Conservation (phyloP, 30 jellyfish, hydroid and myxozoan genomes). For the Aurelia sp. region DNA sequence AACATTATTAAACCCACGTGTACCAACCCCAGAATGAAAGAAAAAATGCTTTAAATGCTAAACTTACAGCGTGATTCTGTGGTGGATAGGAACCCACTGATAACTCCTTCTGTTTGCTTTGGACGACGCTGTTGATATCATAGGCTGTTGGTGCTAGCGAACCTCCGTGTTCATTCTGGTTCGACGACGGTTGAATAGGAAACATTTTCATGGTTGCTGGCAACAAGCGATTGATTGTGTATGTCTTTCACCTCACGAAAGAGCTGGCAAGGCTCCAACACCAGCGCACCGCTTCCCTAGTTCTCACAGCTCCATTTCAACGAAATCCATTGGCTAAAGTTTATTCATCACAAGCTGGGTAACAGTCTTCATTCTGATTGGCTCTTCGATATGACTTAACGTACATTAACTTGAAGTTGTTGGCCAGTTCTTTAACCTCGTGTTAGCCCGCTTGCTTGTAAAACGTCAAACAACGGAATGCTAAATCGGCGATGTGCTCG, state of each 20-base stretch:
- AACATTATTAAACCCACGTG: too few species aligned
- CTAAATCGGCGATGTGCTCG: slow-evolving; percentile 11
- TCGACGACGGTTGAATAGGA: slow-evolving; percentile 35
- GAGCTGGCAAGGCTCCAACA: slow-evolving; percentile 78
- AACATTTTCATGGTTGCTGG: slow-evolving; percentile 73
- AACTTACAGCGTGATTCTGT: slow-evolving; percentile 49
- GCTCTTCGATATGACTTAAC: slow-evolving; percentile 9
- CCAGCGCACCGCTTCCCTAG: slow-evolving; percentile 42
- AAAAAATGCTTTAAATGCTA: background rate
- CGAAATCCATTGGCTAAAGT: slow-evolving; percentile 58
- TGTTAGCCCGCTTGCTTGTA: too few species aligned
- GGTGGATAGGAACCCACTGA: slow-evolving; percentile 53
- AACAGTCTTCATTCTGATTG: slow-evolving; percentile 63
- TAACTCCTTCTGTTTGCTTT: slow-evolving; percentile 66
- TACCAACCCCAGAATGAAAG: too few species aligned
- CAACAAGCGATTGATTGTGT: slow-evolving; percentile 14
- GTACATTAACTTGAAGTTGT: background rate
- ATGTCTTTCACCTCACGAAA: slow-evolving; percentile 18
- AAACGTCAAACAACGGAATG: background rate
- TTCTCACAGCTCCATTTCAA: slow-evolving; percentile 33
- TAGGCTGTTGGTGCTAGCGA: slow-evolving; percentile 33
- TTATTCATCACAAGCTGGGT: slow-evolving; percentile 35
- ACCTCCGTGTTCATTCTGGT: slow-evolving; percentile 56
- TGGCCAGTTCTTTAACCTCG: too few species aligned
- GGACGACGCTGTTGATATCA: slow-evolving; percentile 72